Base-by-base conservation (phyloP, 2,888 invertebrate genomes). In the Drosophila mayaguana region DNA sequence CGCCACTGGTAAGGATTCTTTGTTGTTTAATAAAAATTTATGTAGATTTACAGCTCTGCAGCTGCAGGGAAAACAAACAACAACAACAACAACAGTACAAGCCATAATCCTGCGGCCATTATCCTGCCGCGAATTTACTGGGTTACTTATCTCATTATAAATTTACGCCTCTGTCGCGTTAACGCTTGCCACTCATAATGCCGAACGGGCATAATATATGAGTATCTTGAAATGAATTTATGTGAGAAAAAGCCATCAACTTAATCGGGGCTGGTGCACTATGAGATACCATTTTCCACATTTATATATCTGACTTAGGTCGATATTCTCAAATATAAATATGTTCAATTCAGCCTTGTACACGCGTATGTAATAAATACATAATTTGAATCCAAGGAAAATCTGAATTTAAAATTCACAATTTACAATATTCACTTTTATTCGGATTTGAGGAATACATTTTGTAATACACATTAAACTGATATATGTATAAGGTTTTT, bases 141-240 rank as follows among this genome's bases (percentile, higher is more conserved):
- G 40, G 69, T 61, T 63, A 40, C 74, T 78, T 77, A 74, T 74
- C 78, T 78, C 78, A 76, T 80, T 78, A 78, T 63, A 69, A 80
- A 76, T 80, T 80, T 72, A 79, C 75, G 68, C 57, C 48, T 20
- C 45, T 53, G 79, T 40, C 64, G 68, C 63, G 65, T 61, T 72
- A 64, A 64, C 67, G 63, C 54, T 55, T 68, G 63, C 60, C 64
- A 64, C 78, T 73, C 70, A 71, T 46, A 65, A 65, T 20, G 46
- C 38, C 48, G 63, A 61, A 48, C 54, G 45, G 60, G 36, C 54
- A 9, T 32, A 83, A 86, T 80, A 80, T 78, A 83, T 86, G 83
- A 61, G 55, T 55, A 68, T 69, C 82, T 82, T 80, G 78, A 66
- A 78, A 72, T 63, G 63, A 72, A 82, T 82, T 82, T 85, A 85